Evolutionary conservation across 2,797 vertebrate species (phyloP).

Genomic region (Champsocephalus esox): DNA sequence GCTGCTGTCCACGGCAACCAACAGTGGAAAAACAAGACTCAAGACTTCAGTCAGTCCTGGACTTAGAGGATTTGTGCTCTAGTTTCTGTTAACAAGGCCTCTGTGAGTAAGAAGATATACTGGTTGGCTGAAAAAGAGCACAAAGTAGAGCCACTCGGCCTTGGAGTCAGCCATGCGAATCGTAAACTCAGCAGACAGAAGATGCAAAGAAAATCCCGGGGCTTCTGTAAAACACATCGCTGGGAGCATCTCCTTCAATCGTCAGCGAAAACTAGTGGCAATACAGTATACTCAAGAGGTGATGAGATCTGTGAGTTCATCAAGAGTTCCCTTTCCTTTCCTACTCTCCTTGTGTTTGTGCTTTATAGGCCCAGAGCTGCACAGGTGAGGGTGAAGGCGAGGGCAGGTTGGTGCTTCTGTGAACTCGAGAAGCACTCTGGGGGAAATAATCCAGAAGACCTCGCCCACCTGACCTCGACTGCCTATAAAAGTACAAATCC

Average conservation of each 20-base stretch:
- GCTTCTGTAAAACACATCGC: slow-evolving; percentile 66
- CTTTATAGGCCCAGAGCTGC: slow-evolving; percentile 78
- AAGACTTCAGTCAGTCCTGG: slow-evolving; percentile 18
- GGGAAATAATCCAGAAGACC: slow-evolving; percentile 77
- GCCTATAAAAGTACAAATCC: slow-evolving; percentile 78
- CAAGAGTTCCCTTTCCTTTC: slow-evolving; percentile 48
- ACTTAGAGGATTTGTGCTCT: slow-evolving; percentile 26
- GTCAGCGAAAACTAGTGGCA: slow-evolving; percentile 51
- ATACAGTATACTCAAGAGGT: slow-evolving; percentile 62
- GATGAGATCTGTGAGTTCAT: slow-evolving; percentile 78
- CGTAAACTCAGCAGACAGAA: slow-evolving; percentile 72
- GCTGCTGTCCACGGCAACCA: slow-evolving; percentile 55
- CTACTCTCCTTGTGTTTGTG: slow-evolving; percentile 42
- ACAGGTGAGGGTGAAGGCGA: slow-evolving; percentile 79
- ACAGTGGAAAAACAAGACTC: slow-evolving; percentile 51
- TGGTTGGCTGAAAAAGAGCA: slow-evolving; percentile 39
- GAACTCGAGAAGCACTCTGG: slow-evolving; percentile 70
- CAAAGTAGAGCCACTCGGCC: slow-evolving; percentile 57
- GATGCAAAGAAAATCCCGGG: slow-evolving; percentile 58
- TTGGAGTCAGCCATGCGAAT: slow-evolving; percentile 59
- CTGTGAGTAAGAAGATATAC: slow-evolving; percentile 27
- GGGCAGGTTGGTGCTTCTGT: slow-evolving; percentile 73
- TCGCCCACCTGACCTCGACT: slow-evolving; percentile 75
- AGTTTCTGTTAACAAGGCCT: slow-evolving; percentile 49
- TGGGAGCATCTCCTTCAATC: slow-evolving; percentile 63